Evolutionary conservation across 1,140 invertebrate genomes (phyloP).

Genomic region (Ooceraea biroi): DNA sequence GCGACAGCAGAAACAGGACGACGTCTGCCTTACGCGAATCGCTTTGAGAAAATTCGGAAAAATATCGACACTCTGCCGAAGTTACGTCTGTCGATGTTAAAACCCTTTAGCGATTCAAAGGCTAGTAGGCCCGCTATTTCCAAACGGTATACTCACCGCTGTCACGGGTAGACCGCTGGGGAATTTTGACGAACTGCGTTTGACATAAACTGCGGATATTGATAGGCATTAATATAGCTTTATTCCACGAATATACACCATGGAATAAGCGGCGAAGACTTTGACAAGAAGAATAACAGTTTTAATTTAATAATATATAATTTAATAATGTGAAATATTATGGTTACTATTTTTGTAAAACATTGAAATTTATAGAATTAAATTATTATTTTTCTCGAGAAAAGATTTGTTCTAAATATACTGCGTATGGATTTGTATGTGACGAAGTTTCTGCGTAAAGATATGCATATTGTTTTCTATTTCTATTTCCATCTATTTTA

Average conservation of each 20-base stretch:
- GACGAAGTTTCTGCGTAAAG: background rate
- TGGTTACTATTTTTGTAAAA: no score
- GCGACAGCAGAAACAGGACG: constrained; percentile 28
- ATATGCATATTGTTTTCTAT: no score
- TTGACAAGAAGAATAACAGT: no score
- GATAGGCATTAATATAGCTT: background rate
- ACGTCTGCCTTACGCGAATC: constrained; percentile 20
- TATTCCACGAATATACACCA: background rate
- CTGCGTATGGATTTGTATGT: background rate
- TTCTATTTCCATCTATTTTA: no score
- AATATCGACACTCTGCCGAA: constrained; percentile 12
- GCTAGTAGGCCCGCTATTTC: background rate
- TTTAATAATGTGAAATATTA: no score
- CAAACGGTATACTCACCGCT: background rate
- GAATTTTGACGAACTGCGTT: background rate
- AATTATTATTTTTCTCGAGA: background rate
- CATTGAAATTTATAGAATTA: no score
- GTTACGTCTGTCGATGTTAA: constrained; percentile 24
- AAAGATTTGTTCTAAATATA: background rate
- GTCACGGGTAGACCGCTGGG: background rate
- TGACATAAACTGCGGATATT: background rate
- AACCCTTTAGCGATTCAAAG: constrained; percentile 1
- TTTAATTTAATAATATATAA: no score
- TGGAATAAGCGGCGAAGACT: no score
- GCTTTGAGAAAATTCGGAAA: constrained; percentile 40